Evolutionary conservation across 2,113 vertebrate genomes (phyloP).

Genomic region (Corythoichthys intestinalis): DNA sequence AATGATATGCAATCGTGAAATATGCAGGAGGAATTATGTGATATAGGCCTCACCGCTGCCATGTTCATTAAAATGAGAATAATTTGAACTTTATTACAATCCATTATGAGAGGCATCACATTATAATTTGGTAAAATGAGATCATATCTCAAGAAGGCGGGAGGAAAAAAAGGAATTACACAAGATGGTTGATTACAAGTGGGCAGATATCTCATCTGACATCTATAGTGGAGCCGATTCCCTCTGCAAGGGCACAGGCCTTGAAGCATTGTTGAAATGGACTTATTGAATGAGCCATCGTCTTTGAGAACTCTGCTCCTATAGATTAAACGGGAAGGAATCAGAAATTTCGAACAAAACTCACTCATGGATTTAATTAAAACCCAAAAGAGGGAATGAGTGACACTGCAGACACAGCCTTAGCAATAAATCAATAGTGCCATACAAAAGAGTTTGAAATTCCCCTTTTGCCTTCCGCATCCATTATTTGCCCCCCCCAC

Average conservation of each 20-base stretch:
- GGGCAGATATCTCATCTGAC: conserved; percentile 48
- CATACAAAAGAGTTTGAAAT: conserved; percentile 58
- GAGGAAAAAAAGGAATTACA: background rate
- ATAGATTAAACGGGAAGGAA: conserved; percentile 60
- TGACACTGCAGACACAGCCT: conserved; percentile 60
- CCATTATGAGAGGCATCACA: conserved; percentile 32
- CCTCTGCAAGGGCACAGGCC: conserved; percentile 32
- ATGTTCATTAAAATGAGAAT: conserved; percentile 29
- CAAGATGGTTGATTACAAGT: conserved; percentile 30
- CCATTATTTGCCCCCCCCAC: conserved; percentile 33
- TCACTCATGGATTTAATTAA: conserved; percentile 72
- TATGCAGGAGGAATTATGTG: conserved; percentile 20
- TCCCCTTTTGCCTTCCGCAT: conserved; percentile 24
- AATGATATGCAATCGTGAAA: conserved; percentile 22
- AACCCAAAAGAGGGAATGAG: conserved; percentile 63
- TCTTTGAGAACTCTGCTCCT: conserved; percentile 63
- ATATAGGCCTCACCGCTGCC: conserved; percentile 16
- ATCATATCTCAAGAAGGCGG: conserved; percentile 35
- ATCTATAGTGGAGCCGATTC: conserved; percentile 44
- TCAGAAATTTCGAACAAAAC: conserved; percentile 62
- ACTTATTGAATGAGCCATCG: conserved; percentile 60
- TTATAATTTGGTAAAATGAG: conserved; percentile 48
- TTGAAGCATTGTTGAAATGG: conserved; percentile 58
- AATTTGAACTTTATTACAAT: conserved; percentile 49
- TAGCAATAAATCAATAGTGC: conserved; percentile 61